These are phyloP conservation scores for Okamejei kenojei DNA, from an alignment of 2,797 vertebrate genomes.

Conservation along the genomic window DNA sequence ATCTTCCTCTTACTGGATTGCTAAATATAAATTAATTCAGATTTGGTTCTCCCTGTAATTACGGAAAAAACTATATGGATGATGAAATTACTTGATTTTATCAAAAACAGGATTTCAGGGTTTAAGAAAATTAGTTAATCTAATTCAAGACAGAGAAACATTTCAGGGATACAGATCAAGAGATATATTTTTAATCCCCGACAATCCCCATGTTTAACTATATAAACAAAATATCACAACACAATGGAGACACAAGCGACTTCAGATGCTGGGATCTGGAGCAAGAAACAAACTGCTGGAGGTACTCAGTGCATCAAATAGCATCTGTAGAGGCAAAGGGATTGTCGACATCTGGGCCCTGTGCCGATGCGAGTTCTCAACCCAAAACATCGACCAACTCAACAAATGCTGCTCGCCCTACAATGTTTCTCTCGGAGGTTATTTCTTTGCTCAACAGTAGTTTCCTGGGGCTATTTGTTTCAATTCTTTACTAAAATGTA, in stretches of 20 bases:
- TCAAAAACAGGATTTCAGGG: no score
- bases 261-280: no score
- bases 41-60: neutral
- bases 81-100: neutral
- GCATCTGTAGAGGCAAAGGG: no score
- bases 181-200: neutral
- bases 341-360: no score
- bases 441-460: neutral
- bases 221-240: neutral
- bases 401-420: no score
- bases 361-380: no score
- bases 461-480: neutral
- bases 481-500: neutral
- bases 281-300: no score
- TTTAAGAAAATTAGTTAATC: neutral
- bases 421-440: no score
- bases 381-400: no score
- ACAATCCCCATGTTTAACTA: neutral
- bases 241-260: no score
- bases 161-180: neutral
- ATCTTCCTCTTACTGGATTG: neutral
- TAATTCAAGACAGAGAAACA: neutral
- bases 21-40: neutral
- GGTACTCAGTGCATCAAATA: no score
- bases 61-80: neutral